Base-by-base conservation (phyloP, 2,113 vertebrate genomes). In the Hoplias malabaricus region DNA sequence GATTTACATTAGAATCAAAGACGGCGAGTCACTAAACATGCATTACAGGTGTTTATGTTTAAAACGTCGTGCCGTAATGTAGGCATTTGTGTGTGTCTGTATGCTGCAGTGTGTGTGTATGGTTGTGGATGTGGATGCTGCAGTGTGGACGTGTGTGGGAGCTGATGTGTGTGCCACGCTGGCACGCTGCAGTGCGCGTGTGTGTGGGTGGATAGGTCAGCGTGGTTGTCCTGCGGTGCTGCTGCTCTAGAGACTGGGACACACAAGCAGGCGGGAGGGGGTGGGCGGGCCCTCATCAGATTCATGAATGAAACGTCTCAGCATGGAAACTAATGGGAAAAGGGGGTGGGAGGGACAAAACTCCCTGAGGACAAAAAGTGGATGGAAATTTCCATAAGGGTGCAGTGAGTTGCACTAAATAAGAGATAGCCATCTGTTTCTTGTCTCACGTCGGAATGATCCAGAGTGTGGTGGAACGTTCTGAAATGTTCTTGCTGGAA, bases 301-400 rank as follows among this genome's bases (percentile, higher is more conserved):
- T 78, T 79, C 54, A 84, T 84, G 76, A 84, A 84, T 84, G 79
- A 79, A 81, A 57, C 25, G 5, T 13, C 16, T 81, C 66, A 23
- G 75, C 70, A 66, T 50, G 27, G 75, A 59, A 84, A 84, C 79
- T 4, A 54, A 46, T 33, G 7, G 53, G 42, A 54, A 77, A 34
- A 40, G 46, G 27, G 21, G 50, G n/a, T n/a, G n/a, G n/a, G n/a
- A 31, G 0, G 11, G 21, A 23, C 16, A 29, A 48, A 19, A 8
- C n/a, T 21, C 5, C 48, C n/a, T 10, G n/a, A 12, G 27, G 46
- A 66, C 42, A 29, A n/a, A 38, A 19, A 48, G 27, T 21, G 56
- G 56, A 29, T 61, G 13, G 34, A 43, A 29, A 27, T 3, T 53
- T 38, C 16, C 48, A 12, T 19, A 27, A 48, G 34, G 33, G 40